Evolutionary conservation across 2,797 vertebrate species (phyloP).

Genomic region (Molothrus ater): DNA sequence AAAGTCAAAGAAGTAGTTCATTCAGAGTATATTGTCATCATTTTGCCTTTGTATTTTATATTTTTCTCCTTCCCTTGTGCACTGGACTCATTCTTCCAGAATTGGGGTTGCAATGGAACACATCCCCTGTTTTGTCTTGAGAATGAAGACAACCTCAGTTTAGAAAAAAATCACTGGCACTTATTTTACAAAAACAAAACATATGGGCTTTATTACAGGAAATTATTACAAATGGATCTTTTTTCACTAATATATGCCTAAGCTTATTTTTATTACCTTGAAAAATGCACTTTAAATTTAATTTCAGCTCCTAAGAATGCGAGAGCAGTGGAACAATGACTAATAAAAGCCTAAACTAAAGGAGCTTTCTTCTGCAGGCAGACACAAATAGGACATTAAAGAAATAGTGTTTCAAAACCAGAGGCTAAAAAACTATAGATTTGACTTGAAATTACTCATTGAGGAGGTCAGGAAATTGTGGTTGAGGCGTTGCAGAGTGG

Average conservation of each 20-base stretch:
- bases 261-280: constrained; percentile 64
- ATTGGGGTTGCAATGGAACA: not conserved
- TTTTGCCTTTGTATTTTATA: not conserved
- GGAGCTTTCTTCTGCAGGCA: not conserved
- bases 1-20: not conserved
- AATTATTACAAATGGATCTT: constrained; percentile 49
- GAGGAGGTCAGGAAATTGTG: constrained; percentile 32
- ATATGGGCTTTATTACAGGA: constrained; percentile 54
- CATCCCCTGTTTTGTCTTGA: not conserved
- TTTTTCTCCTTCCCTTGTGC: not conserved
- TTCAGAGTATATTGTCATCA: not conserved
- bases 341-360: not conserved
- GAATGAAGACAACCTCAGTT: not conserved
- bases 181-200: constrained; percentile 17
- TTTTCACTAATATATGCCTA: constrained; percentile 23
- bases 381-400: not conserved
- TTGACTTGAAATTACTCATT: not conserved
- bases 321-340: not conserved
- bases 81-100: not conserved
- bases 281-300: constrained; percentile 60
- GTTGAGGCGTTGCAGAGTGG: not conserved
- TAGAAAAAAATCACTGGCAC: not conserved
- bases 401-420: not conserved
- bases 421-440: not conserved
- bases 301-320: constrained; percentile 34